Evolutionary conservation across 1,140 invertebrate genomes (phyloP).

Genomic region (Saxidomus purpurata): DNA sequence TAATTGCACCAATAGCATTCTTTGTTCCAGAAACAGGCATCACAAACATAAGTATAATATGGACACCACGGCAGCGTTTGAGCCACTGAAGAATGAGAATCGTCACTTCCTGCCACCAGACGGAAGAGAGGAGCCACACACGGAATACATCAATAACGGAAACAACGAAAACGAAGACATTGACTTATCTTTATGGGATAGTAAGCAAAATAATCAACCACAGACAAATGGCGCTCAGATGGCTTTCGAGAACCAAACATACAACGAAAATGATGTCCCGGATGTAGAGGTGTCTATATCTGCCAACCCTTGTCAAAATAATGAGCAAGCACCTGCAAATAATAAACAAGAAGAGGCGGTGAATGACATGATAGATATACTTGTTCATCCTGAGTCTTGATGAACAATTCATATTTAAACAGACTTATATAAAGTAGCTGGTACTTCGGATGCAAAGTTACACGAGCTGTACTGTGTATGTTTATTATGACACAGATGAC

Average conservation of each 20-base stretch:
- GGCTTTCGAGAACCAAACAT: not conserved
- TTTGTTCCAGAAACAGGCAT: not conserved
- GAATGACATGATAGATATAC: conserved; percentile 35
- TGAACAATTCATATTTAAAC: not conserved
- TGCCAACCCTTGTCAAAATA: not conserved
- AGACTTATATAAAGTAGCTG: too few relatives aligned
- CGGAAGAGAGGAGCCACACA: not conserved
- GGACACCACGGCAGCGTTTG: not conserved
- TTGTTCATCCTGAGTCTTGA: conserved; percentile 17
- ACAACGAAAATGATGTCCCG: not conserved
- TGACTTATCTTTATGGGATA: not conserved
- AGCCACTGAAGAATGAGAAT: not conserved
- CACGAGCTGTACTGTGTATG: too few relatives aligned
- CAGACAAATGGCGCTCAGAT: not conserved
- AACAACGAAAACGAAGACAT: not conserved
- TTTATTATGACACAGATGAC: too few relatives aligned
- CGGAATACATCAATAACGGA: not conserved
- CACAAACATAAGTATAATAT: not conserved
- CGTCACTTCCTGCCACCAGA: conserved; percentile 10
- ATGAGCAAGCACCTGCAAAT: not conserved
- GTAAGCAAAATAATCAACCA: not conserved
- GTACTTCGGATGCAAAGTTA: too few relatives aligned
- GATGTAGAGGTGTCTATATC: not conserved
- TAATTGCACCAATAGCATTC: too few relatives aligned
- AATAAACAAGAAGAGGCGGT: conserved; percentile 6